Evolutionary conservation across 2,888 invertebrate species (phyloP), one percentile per base, ranked within the genome.

Genomic region (Cerastoderma edule): DNA sequence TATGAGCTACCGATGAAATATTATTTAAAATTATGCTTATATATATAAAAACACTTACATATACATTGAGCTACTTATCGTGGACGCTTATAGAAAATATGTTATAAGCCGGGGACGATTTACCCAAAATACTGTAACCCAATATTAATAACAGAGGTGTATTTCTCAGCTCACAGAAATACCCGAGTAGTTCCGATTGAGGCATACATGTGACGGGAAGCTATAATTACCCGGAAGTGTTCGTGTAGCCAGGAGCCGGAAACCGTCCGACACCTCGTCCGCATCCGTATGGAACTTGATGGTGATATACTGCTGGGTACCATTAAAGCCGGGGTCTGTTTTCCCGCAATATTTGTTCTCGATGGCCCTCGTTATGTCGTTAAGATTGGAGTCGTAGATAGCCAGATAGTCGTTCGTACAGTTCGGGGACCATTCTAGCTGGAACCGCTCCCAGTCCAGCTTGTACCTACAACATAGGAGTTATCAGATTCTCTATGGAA

Each of bases 191-290:
- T n/a, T n/a, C n/a, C n/a, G n/a, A n/a, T n/a, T n/a, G n/a, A n/a
- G n/a, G n/a, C n/a, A n/a, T n/a, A n/a, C n/a, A n/a, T n/a, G n/a
- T n/a, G n/a, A n/a, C n/a, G n/a, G n/a, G n/a, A 30, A 28, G 2
- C n/a, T 35, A 32, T 19, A 66, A 75, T 80, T 70, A 85, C 83
- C 67, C 27, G 85, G 80, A 35, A 83, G 67, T n/a, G 80, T 78
- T 48, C 85, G 67, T 10, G 80, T 80, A 19, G 83, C 85, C 67
- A 80, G 67, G n/a, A 83, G 64, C 22, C 76, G 48, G 56, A 78
- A 85, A 0, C 85, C 85, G 4, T 75, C 74, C 35, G 70, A 68
- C 10, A 56, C 67, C 1, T 57, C 74, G 1, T 67, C 60, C 1
- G 76, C 74, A 50, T 85, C 83, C 2, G 83, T 78, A 22, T 75